Evolutionary conservation across 2,888 invertebrate genomes (phyloP), one percentile per base, ranked within the genome.

Genomic region (Resseliella maxima): DNA sequence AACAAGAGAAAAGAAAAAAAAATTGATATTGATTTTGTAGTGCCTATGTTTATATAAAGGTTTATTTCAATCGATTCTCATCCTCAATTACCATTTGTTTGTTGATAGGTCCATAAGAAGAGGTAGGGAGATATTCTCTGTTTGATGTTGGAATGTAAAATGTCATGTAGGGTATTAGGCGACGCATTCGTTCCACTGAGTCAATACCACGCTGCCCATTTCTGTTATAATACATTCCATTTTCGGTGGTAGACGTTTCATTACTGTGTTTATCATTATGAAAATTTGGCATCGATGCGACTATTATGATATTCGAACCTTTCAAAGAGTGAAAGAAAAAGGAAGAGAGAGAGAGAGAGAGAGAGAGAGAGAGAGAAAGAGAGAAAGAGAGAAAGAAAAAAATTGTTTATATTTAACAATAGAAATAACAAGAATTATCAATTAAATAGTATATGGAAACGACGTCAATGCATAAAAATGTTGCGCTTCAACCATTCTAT

Each of bases 131-230:
- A 89, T 93, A 90, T 89, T 94, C 93, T 87, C 94, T 93, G 59
- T 92, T 93, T n/a, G 94, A 92, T 72, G 92, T 93, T n/a, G 94
- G 92, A 41, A 93, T 92, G 90, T 96, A 96, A 90, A 94, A 96
- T 50, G 95, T 95, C 93, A 95, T 95, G 90, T 96, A 96, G 0
- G 96, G 96, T 89, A 96, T 94, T 85, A 96, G 90, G 88, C 96
- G 92, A 89, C 96, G 93, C 89, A 94, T 94, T 86, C 96, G 92
- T 90, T 96, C 91, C 72, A 90, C 21, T 12, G 36, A 1, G 24
- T 83, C 83, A 83, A 83, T 38, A 38, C 18, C 35, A 3, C 38
- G 83, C n/a, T 38, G 36, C 6, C 35, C 21, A n/a, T 27, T 83
- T 38, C 83, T 3, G 2, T 83, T 83, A 2, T 38, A 83, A 31